Percentiles rank a stretch among this genome's conserved stretches.
Conservation (phyloP, 2,797 vertebrate genomes). For the Sebastes melanostomus region DNA sequence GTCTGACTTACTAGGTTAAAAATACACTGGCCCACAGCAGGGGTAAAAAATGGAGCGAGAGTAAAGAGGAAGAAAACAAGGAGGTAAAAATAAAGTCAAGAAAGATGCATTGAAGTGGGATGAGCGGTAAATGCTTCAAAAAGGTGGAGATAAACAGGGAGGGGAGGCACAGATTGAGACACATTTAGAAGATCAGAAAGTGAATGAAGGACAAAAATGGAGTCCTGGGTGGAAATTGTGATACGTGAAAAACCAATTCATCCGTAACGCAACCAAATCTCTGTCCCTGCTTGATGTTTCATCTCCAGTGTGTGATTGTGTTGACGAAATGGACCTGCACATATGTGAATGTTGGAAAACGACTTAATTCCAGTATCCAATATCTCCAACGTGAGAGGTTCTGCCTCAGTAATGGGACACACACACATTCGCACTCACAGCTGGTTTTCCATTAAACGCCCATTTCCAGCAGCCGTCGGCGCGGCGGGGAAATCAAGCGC, state of each 20-base stretch:
- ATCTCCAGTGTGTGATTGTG: slow-evolving; percentile 15
- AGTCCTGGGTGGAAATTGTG: slow-evolving; percentile 35
- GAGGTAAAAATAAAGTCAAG: slow-evolving; percentile 6
- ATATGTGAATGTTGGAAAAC: slow-evolving; percentile 18
- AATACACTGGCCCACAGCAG: slow-evolving; percentile 24
- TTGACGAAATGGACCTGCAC: slow-evolving; percentile 6
- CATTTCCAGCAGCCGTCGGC: slow-evolving; percentile 49
- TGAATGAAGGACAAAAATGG: slow-evolving; percentile 28
- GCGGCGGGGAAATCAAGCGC: slow-evolving; percentile 45
- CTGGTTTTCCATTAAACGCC: slow-evolving; percentile 44
- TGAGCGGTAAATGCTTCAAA: slow-evolving; percentile 12
- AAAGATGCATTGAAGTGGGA: not conserved
- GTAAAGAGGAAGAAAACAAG: not conserved
- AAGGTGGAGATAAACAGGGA: not conserved
- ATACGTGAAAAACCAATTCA: slow-evolving; percentile 33
- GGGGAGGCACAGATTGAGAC: not conserved
- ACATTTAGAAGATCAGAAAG: slow-evolving; percentile 13
- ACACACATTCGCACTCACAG: not conserved
- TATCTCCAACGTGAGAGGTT: slow-evolving; percentile 31
- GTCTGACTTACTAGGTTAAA: slow-evolving; percentile 48
- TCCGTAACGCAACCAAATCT: slow-evolving; percentile 17
- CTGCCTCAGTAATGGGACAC: slow-evolving; percentile 15
- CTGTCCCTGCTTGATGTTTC: not conserved
- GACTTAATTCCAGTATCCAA: slow-evolving; percentile 45
- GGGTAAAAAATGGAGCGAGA: slow-evolving; percentile 6